A percentile compares a stretch with the other conserved stretches of the same genome.
phyloP scores from a whole-genome alignment of 2,888 invertebrate genomes.

The Melangyna quadrimaculata region DNA sequence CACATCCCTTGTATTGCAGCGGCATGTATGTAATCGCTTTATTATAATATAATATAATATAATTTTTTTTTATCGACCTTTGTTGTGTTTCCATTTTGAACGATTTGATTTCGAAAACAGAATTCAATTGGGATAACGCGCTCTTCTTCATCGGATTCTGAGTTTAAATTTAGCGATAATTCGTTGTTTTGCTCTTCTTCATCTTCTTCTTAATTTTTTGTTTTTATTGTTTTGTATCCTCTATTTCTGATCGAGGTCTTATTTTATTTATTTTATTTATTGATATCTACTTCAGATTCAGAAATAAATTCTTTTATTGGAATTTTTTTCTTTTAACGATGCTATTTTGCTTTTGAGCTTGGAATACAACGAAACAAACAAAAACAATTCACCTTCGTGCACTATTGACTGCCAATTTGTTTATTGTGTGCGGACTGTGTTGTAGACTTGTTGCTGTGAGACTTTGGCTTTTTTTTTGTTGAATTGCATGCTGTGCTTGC shows the following conservation, averaged over 20 bases:
- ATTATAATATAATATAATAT: too few species aligned
- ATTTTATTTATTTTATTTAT: constrained; percentile 9
- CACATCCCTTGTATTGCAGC: not conserved
- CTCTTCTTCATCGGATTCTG: constrained; percentile 17
- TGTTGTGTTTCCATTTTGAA: constrained; percentile 37
- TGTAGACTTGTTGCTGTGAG: constrained; percentile 44
- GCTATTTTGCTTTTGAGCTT: constrained; percentile 32
- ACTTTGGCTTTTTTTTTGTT: not conserved
- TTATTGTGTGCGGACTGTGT: constrained; percentile 30
- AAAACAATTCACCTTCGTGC: constrained; percentile 63
- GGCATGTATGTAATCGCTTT: constrained; percentile 4
- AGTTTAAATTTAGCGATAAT: constrained; percentile 63
- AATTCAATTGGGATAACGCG: constrained; percentile 29
- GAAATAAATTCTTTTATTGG: constrained; percentile 38
- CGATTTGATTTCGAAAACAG: constrained; percentile 28
- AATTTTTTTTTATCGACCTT: constrained; percentile 21
- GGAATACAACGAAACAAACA: constrained; percentile 32
- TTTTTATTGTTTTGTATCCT: not conserved
- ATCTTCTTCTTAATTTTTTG: not conserved
- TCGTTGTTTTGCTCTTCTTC: constrained; percentile 16
- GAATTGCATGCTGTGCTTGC: constrained; percentile 4
- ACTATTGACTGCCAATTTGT: constrained; percentile 68
- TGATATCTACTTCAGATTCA: constrained; percentile 15
- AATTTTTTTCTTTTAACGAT: constrained; percentile 48
- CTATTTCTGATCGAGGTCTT: constrained; percentile 17